Evolutionary conservation across 1,140 invertebrate species (phyloP).

Genomic region (Pygmarrhopalites habei): DNA sequence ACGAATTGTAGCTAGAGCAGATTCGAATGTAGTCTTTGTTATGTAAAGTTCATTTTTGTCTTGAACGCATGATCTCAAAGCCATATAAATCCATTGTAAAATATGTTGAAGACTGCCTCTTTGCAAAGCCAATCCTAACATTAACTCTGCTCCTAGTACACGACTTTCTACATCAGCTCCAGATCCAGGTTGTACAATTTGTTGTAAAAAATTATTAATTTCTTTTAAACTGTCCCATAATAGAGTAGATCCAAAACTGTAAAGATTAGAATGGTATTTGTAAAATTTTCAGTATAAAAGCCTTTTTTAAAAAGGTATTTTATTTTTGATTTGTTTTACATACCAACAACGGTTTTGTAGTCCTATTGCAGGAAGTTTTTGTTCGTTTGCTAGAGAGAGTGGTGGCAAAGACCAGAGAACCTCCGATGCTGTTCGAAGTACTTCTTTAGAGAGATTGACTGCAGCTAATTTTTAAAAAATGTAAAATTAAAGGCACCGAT

Average conservation of each 20-base stretch:
- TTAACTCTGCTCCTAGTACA: slow-evolving; percentile 51
- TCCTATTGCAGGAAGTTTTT: slow-evolving; percentile 52
- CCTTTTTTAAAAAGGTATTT: too few relatives aligned
- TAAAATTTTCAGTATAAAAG: too few relatives aligned
- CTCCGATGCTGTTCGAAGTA: slow-evolving; percentile 53
- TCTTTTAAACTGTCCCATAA: slow-evolving; percentile 52
- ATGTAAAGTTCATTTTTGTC: slow-evolving; percentile 34
- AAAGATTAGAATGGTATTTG: too few relatives aligned
- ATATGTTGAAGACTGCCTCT: slow-evolving; percentile 56
- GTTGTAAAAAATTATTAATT: slow-evolving; percentile 52
- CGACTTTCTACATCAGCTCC: slow-evolving; percentile 50
- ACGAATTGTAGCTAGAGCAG: slow-evolving; percentile 23
- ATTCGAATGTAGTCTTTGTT: slow-evolving; percentile 30
- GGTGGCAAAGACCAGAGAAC: slow-evolving; percentile 54
- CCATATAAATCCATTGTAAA: slow-evolving; percentile 59
- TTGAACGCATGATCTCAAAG: slow-evolving; percentile 43
- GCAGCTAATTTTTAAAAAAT: slow-evolving; percentile 42
- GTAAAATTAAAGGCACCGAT: too few relatives aligned
- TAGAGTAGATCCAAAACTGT: too few relatives aligned
- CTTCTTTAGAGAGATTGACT: slow-evolving; percentile 52
- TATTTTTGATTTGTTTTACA: too few relatives aligned
- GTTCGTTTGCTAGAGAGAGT: slow-evolving; percentile 55
- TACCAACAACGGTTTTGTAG: too few relatives aligned
- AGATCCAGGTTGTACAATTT: slow-evolving; percentile 49
- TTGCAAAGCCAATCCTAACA: slow-evolving; percentile 54